Base-by-base conservation (phyloP, 2,797 vertebrate species). In the Chaenodraco wilsoni region DNA sequence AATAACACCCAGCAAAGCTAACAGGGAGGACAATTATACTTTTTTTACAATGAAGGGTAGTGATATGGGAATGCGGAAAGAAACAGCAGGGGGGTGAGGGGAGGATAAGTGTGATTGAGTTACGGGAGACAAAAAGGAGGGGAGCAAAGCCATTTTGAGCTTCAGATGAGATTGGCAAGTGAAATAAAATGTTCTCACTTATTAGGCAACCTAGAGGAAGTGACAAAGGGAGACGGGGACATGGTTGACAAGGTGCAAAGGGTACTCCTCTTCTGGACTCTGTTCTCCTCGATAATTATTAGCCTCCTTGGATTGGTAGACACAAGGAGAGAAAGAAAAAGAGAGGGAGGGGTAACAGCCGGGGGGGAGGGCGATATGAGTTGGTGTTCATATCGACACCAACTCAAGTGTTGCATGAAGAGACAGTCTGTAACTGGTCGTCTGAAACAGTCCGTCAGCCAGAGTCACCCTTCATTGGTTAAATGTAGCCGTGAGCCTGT, bases 221-320 rank as follows among this genome's bases (percentile, higher is more conserved):
- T 85, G 78, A 70, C 51, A 82, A 41, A 72, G 64, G 37, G 46
- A 72, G 69, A 41, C 3, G 14, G 56, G 69, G 27, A 74, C 49
- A 10, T 14, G 62, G 33, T 45, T 81, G 78, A 71, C 41, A 72
- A 58, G 67, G 84, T 66, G 71, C 83, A 84, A 75, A 82, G 85
- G 68, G 31, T 72, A 5, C 70, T 77, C 61, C 72, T 81, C 52
- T 40, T 5, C 65, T 84, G 85, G 84, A 87, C 86, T 86, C 72
- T 87, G 79, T 2, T 67, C 81, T 72, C 62, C 57, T 63, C 12
- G 79, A 73, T 90, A 90, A 89, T 89, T 74, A 90, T 89, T 88
- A 89, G 76, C 81, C 72, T 79, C 43, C 40, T 75, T 49, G 23
- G 70, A 64, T 13, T 55, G 62, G 60, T 19, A 7, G 59, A 74